phyloP scores from a whole-genome alignment of 2,888 invertebrate genomes.

The Eupeodes luniger region DNA sequence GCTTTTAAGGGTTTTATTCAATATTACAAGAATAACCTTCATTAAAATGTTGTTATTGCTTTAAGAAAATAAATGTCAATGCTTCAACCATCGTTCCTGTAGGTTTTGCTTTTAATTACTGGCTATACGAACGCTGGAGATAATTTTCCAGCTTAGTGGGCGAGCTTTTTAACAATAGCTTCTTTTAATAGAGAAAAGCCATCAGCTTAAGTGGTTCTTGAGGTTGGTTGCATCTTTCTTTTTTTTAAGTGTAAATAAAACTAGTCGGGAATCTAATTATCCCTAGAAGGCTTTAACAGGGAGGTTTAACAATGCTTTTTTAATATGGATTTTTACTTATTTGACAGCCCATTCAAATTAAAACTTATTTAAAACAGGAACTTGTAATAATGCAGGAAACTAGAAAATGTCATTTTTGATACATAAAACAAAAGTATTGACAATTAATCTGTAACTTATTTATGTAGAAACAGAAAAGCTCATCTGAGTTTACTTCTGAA shows the following conservation, averaged over 20 bases:
- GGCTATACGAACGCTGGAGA: not conserved
- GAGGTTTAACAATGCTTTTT: not conserved
- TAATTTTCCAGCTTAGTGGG: not conserved
- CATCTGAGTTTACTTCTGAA: too few relatives aligned
- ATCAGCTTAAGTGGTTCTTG: not conserved
- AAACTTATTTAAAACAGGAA: too few relatives aligned
- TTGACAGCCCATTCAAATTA: too few relatives aligned
- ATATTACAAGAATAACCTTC: conserved; percentile 31
- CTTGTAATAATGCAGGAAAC: too few relatives aligned
- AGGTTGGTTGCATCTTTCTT: not conserved
- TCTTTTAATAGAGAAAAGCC: not conserved
- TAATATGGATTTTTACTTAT: not conserved
- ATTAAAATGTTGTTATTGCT: not conserved
- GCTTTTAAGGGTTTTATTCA: not conserved
- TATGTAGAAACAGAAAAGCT: too few relatives aligned
- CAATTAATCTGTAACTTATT: too few relatives aligned
- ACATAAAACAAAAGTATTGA: too few relatives aligned
- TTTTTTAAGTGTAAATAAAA: not conserved
- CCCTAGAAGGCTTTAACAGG: not conserved
- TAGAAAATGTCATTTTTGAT: too few relatives aligned
- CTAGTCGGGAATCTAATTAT: not conserved
- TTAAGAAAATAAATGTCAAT: not conserved
- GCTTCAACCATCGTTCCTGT: not conserved
- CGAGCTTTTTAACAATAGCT: conserved; percentile 9
- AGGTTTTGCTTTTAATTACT: not conserved